Base-by-base conservation (phyloP, 2,113 vertebrate genomes). In the Galeopterus variegatus region DNA sequence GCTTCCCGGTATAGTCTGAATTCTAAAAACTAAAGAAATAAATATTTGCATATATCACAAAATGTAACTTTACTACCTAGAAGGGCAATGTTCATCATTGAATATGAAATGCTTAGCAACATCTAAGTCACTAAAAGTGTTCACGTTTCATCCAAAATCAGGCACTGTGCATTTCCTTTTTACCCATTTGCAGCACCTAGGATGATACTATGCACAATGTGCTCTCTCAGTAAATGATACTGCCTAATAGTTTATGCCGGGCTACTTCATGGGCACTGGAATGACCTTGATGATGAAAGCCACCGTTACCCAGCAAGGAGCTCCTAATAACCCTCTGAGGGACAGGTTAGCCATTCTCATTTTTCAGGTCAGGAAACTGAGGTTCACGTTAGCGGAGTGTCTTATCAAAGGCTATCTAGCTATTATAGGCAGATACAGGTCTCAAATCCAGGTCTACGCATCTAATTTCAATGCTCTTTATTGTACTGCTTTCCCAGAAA, bases 21-120 rank as follows among this genome's bases (percentile, higher is more conserved):
- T 60, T 64, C 4, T 23, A 82, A 70, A 93, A 83, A 62, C 28
- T 54, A 81, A 88, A 92, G 24, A 94, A 94, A 93, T 67, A 87
- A 88, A 62, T 52, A 72, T 13, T 26, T 48, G 19, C 12, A 28
- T 45, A 33, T 50, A 83, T 64, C 41, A 75, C 5, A 84, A n/a
- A 88, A 85, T 5, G 31, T 15, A 83, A 21, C 6, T 54, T 77
- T 65, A 31, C 36, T 64, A 94, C 15, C n/a, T 77, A 48, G 1
- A 67, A 87, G 12, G 21, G 5, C 26, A 88, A 54, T 12, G 11
- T 50, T 73, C 6, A 81, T 76, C 52, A 79, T 10, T 21, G 82
- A 89, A 82, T 33, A 73, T 58, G 36, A 90, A 88, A 85, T 41
- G 8, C 26, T 64, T 81, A 82, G 60, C 41, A 90, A 88, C 31